phyloP scores from a whole-genome alignment of 2,797 vertebrate species.

The Pelochelys cantorii region DNA sequence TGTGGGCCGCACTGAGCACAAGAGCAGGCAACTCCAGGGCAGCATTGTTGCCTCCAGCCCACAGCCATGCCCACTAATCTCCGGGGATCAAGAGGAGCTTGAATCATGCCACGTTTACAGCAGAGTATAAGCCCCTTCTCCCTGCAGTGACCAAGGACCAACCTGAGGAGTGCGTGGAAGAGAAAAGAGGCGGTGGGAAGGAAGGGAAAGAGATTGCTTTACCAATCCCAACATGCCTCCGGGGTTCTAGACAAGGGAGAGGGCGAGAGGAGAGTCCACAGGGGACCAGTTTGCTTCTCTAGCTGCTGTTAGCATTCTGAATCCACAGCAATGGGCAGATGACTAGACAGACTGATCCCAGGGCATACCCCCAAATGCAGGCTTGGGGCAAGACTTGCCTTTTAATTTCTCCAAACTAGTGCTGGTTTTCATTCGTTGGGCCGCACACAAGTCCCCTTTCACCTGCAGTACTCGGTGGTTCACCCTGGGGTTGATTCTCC shows the following conservation, averaged over 20 bases:
- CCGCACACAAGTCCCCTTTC: neutral
- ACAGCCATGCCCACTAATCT: neutral
- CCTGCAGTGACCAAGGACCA: no score
- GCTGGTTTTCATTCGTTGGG: neutral
- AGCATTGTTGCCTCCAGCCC: neutral
- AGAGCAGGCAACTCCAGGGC: neutral
- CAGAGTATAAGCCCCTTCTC: neutral
- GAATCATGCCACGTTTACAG: neutral
- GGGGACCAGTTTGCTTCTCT: neutral
- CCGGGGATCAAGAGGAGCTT: neutral
- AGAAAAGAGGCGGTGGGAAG: neutral
- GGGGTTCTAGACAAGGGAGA: neutral
- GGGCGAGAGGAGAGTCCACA: neutral
- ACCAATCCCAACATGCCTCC: neutral
- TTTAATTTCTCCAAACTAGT: neutral
- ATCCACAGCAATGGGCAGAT: neutral
- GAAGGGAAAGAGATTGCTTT: neutral
- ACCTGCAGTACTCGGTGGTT: neutral
- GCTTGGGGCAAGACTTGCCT: neutral
- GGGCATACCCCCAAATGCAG: neutral
- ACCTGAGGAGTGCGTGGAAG: neutral
- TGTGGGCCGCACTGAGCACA: neutral
- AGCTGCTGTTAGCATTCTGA: neutral
- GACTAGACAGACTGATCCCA: neutral
- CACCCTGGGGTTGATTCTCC: neutral